phyloP scores from a whole-genome alignment of 2,888 invertebrate genomes.

The Erynnis tages region DNA sequence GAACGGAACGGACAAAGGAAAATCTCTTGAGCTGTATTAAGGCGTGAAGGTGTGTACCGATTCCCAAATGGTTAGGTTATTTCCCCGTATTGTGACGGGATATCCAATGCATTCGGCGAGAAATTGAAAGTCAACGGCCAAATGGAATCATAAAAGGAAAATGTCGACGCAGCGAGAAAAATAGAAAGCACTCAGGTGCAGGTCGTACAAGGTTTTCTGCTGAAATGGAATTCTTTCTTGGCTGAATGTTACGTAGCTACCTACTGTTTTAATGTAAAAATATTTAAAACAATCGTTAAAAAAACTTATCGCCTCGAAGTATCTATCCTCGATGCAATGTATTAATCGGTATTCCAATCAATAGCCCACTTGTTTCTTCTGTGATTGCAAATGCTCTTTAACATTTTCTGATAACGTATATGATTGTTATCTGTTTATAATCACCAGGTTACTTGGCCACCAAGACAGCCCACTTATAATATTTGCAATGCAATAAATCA shows the following conservation, averaged over 20 bases:
- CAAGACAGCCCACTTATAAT: no score
- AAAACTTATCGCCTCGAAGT: no score
- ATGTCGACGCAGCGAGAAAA: constrained; percentile 40
- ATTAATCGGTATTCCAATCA: no score
- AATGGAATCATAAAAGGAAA: constrained; percentile 53
- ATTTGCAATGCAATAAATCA: no score
- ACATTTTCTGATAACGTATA: no score
- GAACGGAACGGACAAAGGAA: constrained; percentile 67
- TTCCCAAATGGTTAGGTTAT: constrained; percentile 70
- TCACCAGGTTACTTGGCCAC: no score
- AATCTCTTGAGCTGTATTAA: constrained; percentile 75
- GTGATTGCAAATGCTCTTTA: no score
- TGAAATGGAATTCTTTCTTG: background rate
- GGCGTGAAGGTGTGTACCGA: constrained; percentile 62
- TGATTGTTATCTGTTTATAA: no score
- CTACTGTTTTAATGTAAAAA: no score
- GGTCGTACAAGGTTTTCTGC: constrained; percentile 7
- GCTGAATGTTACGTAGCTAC: background rate
- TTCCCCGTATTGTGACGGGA: constrained; percentile 60
- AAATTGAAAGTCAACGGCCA: constrained; percentile 63
- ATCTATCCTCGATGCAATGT: no score
- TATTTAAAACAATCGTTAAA: no score
- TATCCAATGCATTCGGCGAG: constrained; percentile 47
- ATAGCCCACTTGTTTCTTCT: no score
- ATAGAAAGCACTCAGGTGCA: constrained; percentile 20